Evolutionary conservation across 2,797 vertebrate species (phyloP).

Genomic region (Onychomys torridus): DNA sequence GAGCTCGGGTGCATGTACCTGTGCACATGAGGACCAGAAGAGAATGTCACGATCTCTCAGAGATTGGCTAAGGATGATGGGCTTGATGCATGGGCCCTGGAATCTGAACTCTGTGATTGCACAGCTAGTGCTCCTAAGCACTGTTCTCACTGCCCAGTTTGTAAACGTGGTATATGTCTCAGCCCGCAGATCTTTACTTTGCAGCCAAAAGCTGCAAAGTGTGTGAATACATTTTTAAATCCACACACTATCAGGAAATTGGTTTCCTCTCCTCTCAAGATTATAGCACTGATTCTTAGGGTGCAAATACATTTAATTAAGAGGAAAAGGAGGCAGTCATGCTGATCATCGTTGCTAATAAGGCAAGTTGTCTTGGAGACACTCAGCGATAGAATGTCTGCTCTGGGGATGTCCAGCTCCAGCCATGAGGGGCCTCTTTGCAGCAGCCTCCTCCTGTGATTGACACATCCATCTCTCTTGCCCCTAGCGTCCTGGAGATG

Average conservation of each 20-base stretch:
- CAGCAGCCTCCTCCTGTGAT: slow-evolving; percentile 79
- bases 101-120: background rate
- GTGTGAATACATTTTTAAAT: background rate
- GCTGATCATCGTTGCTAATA: background rate
- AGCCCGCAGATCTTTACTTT: background rate
- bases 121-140: background rate
- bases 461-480: slow-evolving; percentile 47
- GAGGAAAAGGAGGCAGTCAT: background rate
- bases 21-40: background rate
- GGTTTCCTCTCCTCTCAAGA: slow-evolving; percentile 18
- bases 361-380: background rate
- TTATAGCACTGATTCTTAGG: slow-evolving; percentile 2
- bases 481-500: slow-evolving; percentile 41
- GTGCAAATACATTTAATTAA: slow-evolving; percentile 46
- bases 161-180: background rate
- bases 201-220: background rate
- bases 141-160: slow-evolving; percentile 12
- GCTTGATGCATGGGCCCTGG: background rate
- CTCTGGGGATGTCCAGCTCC: slow-evolving; percentile 6
- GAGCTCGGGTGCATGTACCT: background rate
- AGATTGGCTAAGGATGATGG: background rate
- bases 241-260: background rate
- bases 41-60: background rate
- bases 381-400: background rate
- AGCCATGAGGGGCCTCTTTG: slow-evolving; percentile 73